A percentile compares a stretch with the other conserved stretches of the same genome.
Conservation (phyloP, 1,140 invertebrate genomes). For the Caenorhabditis elegans region DNA sequence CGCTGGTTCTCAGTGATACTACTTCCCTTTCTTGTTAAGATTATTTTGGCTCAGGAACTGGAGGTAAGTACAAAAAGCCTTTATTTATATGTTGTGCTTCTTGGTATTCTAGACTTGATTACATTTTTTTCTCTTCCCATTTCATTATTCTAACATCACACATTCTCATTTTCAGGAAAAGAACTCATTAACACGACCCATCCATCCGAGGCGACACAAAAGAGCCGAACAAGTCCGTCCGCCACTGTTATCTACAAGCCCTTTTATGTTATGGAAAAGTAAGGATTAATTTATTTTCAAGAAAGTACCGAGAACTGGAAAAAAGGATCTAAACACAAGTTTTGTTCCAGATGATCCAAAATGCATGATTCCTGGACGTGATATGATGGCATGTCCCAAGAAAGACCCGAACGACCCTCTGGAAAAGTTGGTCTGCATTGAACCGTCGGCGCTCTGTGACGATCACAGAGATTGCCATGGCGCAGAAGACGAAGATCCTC, state of each 20-base stretch:
- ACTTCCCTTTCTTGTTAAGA: not conserved
- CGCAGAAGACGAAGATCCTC: constrained; percentile 65
- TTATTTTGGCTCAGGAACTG: not conserved
- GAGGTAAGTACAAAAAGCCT: not conserved
- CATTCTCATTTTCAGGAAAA: not conserved
- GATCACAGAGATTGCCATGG: constrained; percentile 65
- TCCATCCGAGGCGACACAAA: constrained; percentile 14
- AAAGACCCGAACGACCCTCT: not conserved
- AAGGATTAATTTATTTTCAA: not conserved
- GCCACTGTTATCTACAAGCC: not conserved
- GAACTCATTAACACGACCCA: constrained; percentile 9
- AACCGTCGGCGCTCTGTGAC: constrained; percentile 64
- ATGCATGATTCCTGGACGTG: not conserved
- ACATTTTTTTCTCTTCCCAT: not conserved
- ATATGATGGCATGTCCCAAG: constrained; percentile 4
- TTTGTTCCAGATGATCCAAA: not conserved
- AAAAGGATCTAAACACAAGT: not conserved
- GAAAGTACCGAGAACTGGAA: not conserved
- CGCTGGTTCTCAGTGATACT: not conserved
- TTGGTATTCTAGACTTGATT: not conserved
- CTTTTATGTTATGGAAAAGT: constrained; percentile 1
- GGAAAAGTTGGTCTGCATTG: constrained; percentile 55
- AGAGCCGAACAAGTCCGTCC: not conserved
- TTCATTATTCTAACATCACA: not conserved
- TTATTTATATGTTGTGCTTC: not conserved